Percentiles rank a stretch among this genome's conserved stretches.
These are phyloP conservation scores for Typhlichthys eigenmanni DNA, from an alignment of 2,797 vertebrate species.

Conservation along the genomic window DNA sequence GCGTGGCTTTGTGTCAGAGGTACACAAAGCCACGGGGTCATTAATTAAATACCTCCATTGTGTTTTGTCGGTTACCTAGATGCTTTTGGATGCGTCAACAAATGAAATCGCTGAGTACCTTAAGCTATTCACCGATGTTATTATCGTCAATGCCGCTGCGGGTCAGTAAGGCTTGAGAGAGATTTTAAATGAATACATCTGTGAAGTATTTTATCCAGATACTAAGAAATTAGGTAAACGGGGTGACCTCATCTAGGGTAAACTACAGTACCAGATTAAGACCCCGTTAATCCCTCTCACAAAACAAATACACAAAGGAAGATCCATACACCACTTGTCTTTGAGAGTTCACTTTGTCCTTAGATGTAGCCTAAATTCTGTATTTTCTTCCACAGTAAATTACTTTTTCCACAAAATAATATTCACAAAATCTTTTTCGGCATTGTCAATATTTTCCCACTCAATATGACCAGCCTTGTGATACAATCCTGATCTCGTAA, in stretches of 20 bases:
- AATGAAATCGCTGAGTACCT: too few species aligned
- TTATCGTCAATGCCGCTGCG: background rate
- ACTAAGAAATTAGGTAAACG: too few species aligned
- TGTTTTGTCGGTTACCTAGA: constrained; percentile 5
- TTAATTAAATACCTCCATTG: constrained; percentile 7
- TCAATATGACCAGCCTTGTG: too few species aligned
- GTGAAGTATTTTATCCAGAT: background rate
- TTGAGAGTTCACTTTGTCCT: too few species aligned
- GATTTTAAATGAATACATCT: constrained; percentile 1
- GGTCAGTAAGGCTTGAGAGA: background rate
- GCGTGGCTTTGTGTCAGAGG: constrained; percentile 1
- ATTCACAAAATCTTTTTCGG: too few species aligned
- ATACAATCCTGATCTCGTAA: too few species aligned
- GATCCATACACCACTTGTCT: too few species aligned
- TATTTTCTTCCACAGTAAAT: background rate
- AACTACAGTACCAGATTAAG: background rate
- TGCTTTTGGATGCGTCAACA: too few species aligned
- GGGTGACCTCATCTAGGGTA: background rate
- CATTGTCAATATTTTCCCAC: too few species aligned
- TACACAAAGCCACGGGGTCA: constrained; percentile 16
- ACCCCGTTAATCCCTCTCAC: background rate
- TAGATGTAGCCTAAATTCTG: background rate
- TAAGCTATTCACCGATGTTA: too few species aligned
- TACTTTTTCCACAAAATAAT: too few species aligned
- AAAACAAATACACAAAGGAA: too few species aligned